Conservation (phyloP, 2,113 vertebrate species). For the Setophaga petechia region DNA sequence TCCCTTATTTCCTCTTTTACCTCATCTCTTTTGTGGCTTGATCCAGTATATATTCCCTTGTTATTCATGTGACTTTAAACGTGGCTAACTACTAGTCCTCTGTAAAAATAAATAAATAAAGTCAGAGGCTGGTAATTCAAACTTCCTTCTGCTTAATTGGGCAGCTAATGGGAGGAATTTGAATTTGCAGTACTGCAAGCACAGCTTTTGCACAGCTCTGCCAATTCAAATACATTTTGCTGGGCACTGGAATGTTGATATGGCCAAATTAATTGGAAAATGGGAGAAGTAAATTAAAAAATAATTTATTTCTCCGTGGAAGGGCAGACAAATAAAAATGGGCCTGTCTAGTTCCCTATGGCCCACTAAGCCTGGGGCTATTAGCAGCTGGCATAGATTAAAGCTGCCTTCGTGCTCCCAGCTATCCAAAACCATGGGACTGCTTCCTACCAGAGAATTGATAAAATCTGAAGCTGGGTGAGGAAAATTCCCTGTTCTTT, state of each 20-base stretch:
- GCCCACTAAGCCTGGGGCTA: background rate
- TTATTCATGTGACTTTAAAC: background rate
- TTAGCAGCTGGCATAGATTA: background rate
- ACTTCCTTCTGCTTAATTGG: background rate
- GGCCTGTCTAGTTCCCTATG: background rate
- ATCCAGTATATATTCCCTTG: background rate
- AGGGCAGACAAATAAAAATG: background rate
- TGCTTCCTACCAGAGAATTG: background rate
- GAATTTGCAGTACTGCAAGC: background rate
- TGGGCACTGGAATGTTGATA: background rate
- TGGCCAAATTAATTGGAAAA: conserved; percentile 48
- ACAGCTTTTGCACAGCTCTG: background rate
- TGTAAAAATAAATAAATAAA: conserved; percentile 47
- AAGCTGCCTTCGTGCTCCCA: background rate
- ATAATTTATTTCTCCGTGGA: background rate
- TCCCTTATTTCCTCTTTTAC: background rate
- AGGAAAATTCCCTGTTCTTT: background rate
- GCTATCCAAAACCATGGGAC: background rate
- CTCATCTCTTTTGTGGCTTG: background rate
- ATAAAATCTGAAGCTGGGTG: background rate
- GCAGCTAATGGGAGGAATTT: conserved; percentile 14
- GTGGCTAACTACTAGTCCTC: background rate
- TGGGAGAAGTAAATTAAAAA: conserved; percentile 24
- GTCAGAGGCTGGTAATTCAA: background rate
- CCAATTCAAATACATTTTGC: conserved; percentile 5